These are phyloP conservation scores for Varanus komodoensis DNA, from an alignment of 2,113 vertebrate species.

Conservation along the genomic window DNA sequence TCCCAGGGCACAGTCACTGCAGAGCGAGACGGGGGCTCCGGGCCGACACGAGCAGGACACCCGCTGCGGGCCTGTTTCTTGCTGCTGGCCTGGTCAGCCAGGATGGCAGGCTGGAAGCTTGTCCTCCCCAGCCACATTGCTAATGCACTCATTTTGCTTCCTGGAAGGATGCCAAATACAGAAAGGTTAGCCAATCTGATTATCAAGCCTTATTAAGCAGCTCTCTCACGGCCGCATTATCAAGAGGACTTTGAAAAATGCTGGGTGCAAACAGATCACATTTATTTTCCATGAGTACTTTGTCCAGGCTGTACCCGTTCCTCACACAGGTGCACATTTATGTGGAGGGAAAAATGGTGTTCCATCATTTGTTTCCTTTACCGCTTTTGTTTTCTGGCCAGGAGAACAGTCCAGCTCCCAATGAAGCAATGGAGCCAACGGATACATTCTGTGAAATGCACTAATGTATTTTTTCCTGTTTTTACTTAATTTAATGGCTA, in stretches of 20 bases:
- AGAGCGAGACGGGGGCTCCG: constrained; percentile 17
- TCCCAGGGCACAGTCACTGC: not conserved
- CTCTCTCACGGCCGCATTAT: not conserved
- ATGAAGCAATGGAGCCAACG: constrained; percentile 27
- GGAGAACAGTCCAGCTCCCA: constrained; percentile 17
- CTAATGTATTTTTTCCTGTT: constrained; percentile 13
- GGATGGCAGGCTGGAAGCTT: not conserved
- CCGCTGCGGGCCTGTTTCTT: not conserved
- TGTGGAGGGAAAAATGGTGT: not conserved
- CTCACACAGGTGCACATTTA: not conserved
- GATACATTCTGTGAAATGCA: not conserved
- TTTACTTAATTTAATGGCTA: constrained; percentile 41
- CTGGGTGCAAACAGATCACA: not conserved
- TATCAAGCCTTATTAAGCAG: not conserved
- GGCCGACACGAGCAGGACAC: accelerated
- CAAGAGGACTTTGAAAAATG: not conserved
- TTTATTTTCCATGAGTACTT: not conserved
- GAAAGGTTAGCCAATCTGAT: constrained; percentile 6
- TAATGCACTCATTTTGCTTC: not conserved
- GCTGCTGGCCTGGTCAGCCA: not conserved
- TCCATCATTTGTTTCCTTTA: not conserved
- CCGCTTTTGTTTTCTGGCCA: constrained; percentile 11
- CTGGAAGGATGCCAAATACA: not conserved
- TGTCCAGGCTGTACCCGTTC: not conserved
- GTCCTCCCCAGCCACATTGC: not conserved